Base-by-base conservation (phyloP, 2,888 invertebrate genomes). In the Caenorhabditis drosophilae region DNA sequence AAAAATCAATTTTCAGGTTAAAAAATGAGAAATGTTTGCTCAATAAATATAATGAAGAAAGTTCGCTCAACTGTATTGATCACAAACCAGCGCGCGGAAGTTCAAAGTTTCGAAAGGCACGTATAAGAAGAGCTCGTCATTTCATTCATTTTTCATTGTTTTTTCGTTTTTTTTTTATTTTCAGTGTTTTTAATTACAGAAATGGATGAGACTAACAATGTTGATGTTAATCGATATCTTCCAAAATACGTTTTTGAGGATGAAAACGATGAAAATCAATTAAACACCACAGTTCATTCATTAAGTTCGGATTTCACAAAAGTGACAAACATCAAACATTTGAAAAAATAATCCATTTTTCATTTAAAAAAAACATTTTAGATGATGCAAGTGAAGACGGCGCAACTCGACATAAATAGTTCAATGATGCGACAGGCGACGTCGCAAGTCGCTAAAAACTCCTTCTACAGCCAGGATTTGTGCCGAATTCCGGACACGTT, bases 381-480 rank as follows among this genome's bases (percentile, higher is more conserved):
- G n/a, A n/a, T n/a, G n/a, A n/a, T n/a, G n/a, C n/a, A n/a, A n/a
- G n/a, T n/a, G n/a, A n/a, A n/a, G n/a, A n/a, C n/a, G n/a, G n/a
- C n/a, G n/a, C n/a, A n/a, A n/a, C n/a, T n/a, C n/a, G n/a, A n/a
- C n/a, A n/a, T n/a, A n/a, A n/a, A n/a, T n/a, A n/a, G n/a, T n/a
- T n/a, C n/a, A n/a, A n/a, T n/a, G n/a, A n/a, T n/a, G n/a, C n/a
- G n/a, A n/a, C n/a, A n/a, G n/a, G n/a, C n/a, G n/a, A n/a, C n/a
- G n/a, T n/a, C n/a, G n/a, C 55, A 54, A 15, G 31, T 47, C 2
- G 46, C 61, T 91, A 90, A 86, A 96, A 95, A 41, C 40, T 36
- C 53, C 1, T 23, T 61, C 20, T 45, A 27, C 49, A 55, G 16
- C 20, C 63, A 56, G 23, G 71, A 72, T 48, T 66, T 61, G 2